Evolutionary conservation across 2,113 vertebrate genomes (phyloP).

Genomic region (Bombycilla garrulus): DNA sequence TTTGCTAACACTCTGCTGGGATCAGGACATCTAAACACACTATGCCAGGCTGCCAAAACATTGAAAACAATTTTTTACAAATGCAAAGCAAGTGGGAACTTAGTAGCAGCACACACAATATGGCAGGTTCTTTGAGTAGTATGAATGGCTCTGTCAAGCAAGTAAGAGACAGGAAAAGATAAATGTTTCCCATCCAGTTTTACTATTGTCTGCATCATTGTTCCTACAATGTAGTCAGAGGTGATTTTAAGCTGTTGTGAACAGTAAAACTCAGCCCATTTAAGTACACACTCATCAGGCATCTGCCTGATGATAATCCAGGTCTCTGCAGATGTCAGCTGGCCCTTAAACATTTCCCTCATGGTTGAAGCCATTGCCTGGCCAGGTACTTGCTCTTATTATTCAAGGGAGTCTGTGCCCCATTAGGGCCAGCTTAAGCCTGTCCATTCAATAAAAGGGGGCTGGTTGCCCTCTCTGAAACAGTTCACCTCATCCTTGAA

Average conservation of each 20-base stretch:
- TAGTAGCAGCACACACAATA: background rate
- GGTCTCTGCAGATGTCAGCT: background rate
- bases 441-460: background rate
- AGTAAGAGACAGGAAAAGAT: background rate
- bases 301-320: background rate
- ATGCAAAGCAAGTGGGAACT: background rate
- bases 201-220: background rate
- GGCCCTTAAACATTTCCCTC: background rate
- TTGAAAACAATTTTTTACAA: background rate
- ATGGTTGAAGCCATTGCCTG: background rate
- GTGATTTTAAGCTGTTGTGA: background rate
- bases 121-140: background rate
- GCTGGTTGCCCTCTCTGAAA: background rate
- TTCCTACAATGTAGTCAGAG: background rate
- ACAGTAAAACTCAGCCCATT: background rate
- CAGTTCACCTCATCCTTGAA: background rate
- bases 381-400: background rate
- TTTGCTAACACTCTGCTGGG: conserved; percentile 31
- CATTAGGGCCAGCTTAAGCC: background rate
- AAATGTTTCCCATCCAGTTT: background rate
- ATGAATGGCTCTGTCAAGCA: background rate
- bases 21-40: background rate
- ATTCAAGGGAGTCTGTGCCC: background rate
- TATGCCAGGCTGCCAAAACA: background rate
- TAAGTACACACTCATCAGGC: background rate